Base-by-base conservation (phyloP, 2,888 invertebrate genomes). In the Pasiphila rectangulata region DNA sequence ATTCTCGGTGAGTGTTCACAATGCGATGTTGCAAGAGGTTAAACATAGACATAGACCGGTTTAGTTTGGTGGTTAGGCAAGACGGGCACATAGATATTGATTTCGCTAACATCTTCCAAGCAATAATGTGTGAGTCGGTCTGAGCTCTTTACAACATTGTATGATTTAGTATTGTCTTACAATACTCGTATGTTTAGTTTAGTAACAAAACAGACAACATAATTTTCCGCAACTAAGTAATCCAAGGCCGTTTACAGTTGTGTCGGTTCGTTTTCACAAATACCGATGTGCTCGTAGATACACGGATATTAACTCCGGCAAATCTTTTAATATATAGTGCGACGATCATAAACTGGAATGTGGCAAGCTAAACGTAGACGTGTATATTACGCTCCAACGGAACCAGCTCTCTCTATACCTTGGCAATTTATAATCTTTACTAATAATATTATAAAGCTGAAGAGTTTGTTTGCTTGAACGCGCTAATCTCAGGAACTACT, bases 261-360 rank as follows among this genome's bases (percentile, higher is more conserved):
- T 56, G 63, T 62, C 54, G 63, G 63, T 66, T 71, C 58, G 67
- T 64, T 71, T 71, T 73, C 64, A 69, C 68, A 71, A 25, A 61
- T 56, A 61, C 51, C 63, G 52, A 46, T 50, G 52, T 36, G n/a
- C n/a, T 38, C 51, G 47, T 46, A 61, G 17, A 17, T 19, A 63
- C 67, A 67, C 67, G 71, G 72, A 75, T 74, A 68, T 63, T 69
- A 76, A 73, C 69, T 48, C 63, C 63, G 0, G 13, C 27, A 13
- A 13, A 27, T 7, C 13, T 13, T 27, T 7, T 13, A n/a, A 27
- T 27, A 27, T 27, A 53, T 63, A 75, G 69, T 72, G 63, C 67
- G 64, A 67, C 65, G 68, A 69, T 74, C 67, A 69, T 75, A 69
- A 63, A 13, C 12, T 27, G 13, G 27, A 27, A 27, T 27, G 27